Conservation (phyloP, 2,888 invertebrate species). For the Drosophila pseudotalamancana region DNA sequence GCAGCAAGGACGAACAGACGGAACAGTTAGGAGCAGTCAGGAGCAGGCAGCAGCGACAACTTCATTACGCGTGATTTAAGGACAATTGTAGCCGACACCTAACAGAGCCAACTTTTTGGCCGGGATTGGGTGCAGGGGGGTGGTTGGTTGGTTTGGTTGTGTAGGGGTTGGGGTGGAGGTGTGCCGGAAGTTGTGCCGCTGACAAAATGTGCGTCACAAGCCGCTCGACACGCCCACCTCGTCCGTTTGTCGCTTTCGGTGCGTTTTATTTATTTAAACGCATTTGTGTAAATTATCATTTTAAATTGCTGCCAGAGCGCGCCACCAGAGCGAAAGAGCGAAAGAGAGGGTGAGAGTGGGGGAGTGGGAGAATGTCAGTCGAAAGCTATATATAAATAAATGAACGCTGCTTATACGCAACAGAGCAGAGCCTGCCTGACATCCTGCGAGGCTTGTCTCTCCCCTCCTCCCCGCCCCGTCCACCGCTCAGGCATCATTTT, state of each 20-base stretch:
- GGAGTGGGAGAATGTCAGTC: constrained; percentile 11
- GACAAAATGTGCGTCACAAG: constrained; percentile 48
- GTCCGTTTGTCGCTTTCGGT: constrained; percentile 40
- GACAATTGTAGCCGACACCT: constrained; percentile 80
- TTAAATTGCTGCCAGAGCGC: constrained; percentile 76
- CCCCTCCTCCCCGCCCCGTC: not conserved
- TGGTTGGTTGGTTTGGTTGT: not conserved
- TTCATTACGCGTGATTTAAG: constrained; percentile 83
- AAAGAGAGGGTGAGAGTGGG: not conserved
- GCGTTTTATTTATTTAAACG: constrained; percentile 82
- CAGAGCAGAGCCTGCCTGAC: constrained; percentile 20
- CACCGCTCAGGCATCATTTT: constrained; percentile 47
- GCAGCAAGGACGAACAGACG: not conserved
- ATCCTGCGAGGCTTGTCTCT: constrained; percentile 11
- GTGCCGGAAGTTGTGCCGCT: constrained; percentile 36
- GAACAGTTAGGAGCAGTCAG: no score
- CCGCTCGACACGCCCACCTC: constrained; percentile 7
- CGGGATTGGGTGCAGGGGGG: not conserved
- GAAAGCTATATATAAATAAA: constrained; percentile 79
- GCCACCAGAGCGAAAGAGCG: not conserved
- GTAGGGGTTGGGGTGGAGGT: not conserved
- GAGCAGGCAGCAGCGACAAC: constrained; percentile 65
- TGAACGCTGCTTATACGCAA: constrained; percentile 72
- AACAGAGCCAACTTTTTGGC: constrained; percentile 43
- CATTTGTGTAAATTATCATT: constrained; percentile 83